phyloP scores from a whole-genome alignment of 2,888 invertebrate species.

The Agonopterix arenella region DNA sequence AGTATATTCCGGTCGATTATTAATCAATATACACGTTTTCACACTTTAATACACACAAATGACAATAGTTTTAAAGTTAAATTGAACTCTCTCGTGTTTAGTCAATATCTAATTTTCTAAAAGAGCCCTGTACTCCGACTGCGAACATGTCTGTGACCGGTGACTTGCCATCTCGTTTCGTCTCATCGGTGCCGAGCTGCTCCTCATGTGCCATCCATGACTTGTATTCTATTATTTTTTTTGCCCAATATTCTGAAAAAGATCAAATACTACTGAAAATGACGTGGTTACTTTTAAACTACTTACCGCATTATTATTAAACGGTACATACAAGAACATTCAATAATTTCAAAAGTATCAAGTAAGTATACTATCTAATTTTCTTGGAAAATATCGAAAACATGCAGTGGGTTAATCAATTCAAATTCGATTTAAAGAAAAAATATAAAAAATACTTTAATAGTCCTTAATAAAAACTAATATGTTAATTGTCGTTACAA shows the following conservation, averaged over 20 bases:
- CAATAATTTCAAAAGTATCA: no score
- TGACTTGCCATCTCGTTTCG: slow-evolving; percentile 67
- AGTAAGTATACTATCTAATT: no score
- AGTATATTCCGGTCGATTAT: not conserved
- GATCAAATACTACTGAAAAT: no score
- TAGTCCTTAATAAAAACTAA: no score
- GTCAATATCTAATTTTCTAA: slow-evolving; percentile 72
- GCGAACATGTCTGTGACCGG: slow-evolving; percentile 62
- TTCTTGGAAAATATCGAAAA: no score
- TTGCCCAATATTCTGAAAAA: slow-evolving; percentile 63
- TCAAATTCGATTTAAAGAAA: no score
- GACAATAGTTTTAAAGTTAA: not conserved
- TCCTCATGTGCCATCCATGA: slow-evolving; percentile 74
- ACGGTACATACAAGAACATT: no score
- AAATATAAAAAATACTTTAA: no score
- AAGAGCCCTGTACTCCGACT: slow-evolving; percentile 54
- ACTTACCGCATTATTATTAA: no score
- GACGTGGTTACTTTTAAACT: no score
- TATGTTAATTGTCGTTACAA: no score
- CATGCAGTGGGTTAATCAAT: no score
- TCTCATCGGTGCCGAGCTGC: slow-evolving; percentile 72
- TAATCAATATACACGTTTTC: not conserved
- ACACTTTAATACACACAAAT: not conserved
- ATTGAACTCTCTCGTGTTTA: slow-evolving; percentile 17
- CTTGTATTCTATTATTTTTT: slow-evolving; percentile 67